Evolutionary conservation across 2,797 vertebrate species (phyloP), one percentile per base, ranked within the genome.

Genomic region (Chaetophractus vellerosus): DNA sequence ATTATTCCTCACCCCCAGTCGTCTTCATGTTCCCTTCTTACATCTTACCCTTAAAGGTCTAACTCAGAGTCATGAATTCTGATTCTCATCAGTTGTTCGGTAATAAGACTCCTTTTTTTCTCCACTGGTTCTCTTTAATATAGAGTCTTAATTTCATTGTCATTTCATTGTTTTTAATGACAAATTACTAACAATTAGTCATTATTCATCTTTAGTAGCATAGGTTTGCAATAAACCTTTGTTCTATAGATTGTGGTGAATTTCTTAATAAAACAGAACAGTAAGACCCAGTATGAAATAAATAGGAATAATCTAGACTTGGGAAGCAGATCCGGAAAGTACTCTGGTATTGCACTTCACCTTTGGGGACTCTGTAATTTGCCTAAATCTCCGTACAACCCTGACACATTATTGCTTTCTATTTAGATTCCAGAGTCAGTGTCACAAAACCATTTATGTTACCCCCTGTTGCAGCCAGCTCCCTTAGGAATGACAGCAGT

Each of bases 391-490:
- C 57, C 98, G 90, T 79, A 45, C 97, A 97, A 96, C 97, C 97
- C 97, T 98, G 97, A 98, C 97, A 71, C 96, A 68, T 96, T 98
- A 97, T 98, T 96, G 6, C 98, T 98, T 98, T 98, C 97, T 98
- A 97, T 98, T 98, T 98, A 99, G 98, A 98, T 98, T 98, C 98
- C 98, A 98, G 97, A 97, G 98, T 98, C 90, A 98, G 98, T 98
- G 98, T 98, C 98, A 98, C 98, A 98, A 98, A 98, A 97, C 97
- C 98, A 98, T 98, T 98, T 98, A 98, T 98, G 97, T 98, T 98
- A 98, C 98, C 98, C 98, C 98, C 98, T 96, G 98, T 98, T 98
- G 98, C 98, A 97, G 98, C 98, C 98, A 98, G 98, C 98, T 98
- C 98, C 97, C 98, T 98, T 98, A 98, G 98, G 98, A 98, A 98